phyloP scores from a whole-genome alignment of 2,797 vertebrate species.

The Myotis findleyi region DNA sequence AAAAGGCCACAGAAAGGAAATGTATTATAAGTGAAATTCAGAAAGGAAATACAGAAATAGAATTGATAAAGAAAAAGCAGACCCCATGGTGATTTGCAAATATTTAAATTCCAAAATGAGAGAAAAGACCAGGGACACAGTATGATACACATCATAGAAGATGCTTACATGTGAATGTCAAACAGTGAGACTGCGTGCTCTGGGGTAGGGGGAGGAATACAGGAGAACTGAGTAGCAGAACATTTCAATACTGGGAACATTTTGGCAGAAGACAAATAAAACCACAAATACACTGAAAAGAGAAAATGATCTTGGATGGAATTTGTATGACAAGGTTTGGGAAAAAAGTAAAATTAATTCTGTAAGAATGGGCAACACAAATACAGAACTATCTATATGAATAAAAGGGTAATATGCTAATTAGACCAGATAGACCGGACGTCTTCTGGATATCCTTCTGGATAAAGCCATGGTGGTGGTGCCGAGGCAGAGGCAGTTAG shows the following conservation, averaged over 20 bases:
- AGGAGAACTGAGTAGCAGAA: background rate
- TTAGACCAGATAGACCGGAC: no score
- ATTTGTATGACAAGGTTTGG: background rate
- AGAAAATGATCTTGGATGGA: background rate
- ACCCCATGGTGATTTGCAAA: background rate
- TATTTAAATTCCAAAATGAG: constrained; percentile 64
- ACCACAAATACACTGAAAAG: background rate
- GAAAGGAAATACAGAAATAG: background rate
- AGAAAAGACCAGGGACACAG: background rate
- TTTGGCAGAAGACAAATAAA: constrained; percentile 24
- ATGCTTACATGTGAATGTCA: background rate
- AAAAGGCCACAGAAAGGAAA: constrained; percentile 32
- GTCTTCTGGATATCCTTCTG: no score
- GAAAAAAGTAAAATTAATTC: constrained; percentile 11
- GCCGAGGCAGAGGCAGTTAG: no score
- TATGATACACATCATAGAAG: background rate
- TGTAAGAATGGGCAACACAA: background rate
- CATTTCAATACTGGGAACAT: background rate
- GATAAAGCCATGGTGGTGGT: no score
- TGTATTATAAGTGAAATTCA: background rate
- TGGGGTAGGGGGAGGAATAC: background rate
- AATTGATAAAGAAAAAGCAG: constrained; percentile 22
- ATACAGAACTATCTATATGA: background rate
- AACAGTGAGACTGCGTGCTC: background rate
- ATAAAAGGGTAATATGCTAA: no score